Percentiles rank a stretch among this genome's conserved stretches.
Evolutionary conservation across 1,140 invertebrate species (phyloP).

Genomic region (Leptonema lineaticorne): DNA sequence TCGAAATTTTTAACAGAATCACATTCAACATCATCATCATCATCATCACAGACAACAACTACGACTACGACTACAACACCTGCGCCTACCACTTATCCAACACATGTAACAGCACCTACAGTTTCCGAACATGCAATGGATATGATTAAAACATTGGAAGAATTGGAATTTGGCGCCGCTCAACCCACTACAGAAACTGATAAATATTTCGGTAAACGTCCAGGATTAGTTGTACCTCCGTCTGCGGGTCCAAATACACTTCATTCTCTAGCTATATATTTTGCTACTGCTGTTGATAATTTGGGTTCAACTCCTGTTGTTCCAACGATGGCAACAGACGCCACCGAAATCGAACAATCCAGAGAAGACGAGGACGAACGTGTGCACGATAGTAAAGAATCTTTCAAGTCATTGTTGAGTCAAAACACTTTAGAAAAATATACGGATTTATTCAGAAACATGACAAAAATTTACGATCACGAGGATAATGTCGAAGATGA

Average conservation of each 20-base stretch:
- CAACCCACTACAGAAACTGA: conserved; percentile 42
- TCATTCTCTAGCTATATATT: conserved; percentile 75
- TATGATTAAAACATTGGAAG: conserved; percentile 51
- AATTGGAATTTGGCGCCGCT: conserved; percentile 38
- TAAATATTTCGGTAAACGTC: conserved; percentile 53
- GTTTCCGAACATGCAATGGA: conserved; percentile 51
- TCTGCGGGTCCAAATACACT: conserved; percentile 73
- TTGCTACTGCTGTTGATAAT: conserved; percentile 68
- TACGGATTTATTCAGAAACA: conserved; percentile 56
- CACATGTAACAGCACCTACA: conserved; percentile 28
- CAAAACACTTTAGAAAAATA: conserved; percentile 62
- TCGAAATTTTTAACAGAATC: background rate
- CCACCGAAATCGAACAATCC: conserved; percentile 49
- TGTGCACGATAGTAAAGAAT: conserved; percentile 48
- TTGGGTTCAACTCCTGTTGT: conserved; percentile 43
- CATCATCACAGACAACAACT: no score
- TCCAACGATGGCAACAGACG: conserved; percentile 39
- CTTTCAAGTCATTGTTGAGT: conserved; percentile 56
- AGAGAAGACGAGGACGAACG: no score
- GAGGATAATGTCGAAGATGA: conserved; percentile 46
- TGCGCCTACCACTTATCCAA: conserved; percentile 44
- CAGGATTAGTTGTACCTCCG: conserved; percentile 64
- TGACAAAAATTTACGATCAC: conserved; percentile 47
- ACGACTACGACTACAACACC: conserved; percentile 31
- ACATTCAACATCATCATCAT: conserved; percentile 39